phyloP scores from a whole-genome alignment of 2,113 vertebrate genomes.

The Aleadryas rufinucha region DNA sequence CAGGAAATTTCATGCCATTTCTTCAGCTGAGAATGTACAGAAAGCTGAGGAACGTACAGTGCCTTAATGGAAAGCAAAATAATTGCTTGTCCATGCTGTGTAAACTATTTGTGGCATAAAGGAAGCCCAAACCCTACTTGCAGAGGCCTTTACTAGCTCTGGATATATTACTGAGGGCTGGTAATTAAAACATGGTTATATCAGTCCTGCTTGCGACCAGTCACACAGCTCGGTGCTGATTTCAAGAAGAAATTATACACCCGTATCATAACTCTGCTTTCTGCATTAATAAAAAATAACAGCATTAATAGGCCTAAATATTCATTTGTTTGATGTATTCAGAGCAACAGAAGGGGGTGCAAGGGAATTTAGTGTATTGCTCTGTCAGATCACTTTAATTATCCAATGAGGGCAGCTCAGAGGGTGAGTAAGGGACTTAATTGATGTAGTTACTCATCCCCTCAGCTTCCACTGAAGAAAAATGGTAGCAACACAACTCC shows the following conservation, averaged over 20 bases:
- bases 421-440: constrained; percentile 23
- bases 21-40: neutral
- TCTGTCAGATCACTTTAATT: constrained; percentile 44
- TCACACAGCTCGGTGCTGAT: neutral
- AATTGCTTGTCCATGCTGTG: neutral
- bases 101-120: neutral
- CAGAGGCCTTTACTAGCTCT: neutral
- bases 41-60: neutral
- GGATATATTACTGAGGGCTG: neutral
- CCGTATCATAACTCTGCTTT: neutral
- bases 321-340: constrained; percentile 18
- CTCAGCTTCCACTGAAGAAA: constrained; percentile 27
- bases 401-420: constrained; percentile 43
- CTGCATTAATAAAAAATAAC: constrained; percentile 35
- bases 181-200: neutral
- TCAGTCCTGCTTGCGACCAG: neutral
- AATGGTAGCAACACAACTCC: neutral
- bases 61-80: neutral
- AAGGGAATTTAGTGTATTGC: constrained; percentile 10
- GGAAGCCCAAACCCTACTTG: neutral
- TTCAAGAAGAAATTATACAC: constrained; percentile 10
- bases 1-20: neutral
- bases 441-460: constrained; percentile 33
- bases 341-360: constrained; percentile 1
- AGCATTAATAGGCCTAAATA: constrained; percentile 33